phyloP scores from a whole-genome alignment of 2,888 invertebrate genomes.

The Ctenicera cuprea region DNA sequence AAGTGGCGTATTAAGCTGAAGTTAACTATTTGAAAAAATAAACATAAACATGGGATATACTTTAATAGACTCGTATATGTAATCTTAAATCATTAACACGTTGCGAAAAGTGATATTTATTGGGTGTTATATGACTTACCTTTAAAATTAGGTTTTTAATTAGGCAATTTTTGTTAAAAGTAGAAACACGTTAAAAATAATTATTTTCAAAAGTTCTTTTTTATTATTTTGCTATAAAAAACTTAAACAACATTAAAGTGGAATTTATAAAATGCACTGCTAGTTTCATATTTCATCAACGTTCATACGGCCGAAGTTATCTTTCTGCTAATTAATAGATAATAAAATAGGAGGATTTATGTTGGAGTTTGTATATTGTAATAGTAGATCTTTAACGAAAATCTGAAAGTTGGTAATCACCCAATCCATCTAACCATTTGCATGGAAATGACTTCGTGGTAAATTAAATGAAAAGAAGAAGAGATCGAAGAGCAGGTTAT shows the following conservation, averaged over 20 bases:
- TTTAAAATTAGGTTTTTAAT: too few relatives aligned
- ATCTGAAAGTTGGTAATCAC: constrained; percentile 37
- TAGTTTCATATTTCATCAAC: not conserved
- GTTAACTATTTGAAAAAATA: constrained; percentile 26
- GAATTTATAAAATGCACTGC: not conserved
- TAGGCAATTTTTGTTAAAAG: too few relatives aligned
- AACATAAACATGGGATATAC: constrained; percentile 24
- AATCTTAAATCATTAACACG: constrained; percentile 25
- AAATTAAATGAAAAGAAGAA: constrained; percentile 42
- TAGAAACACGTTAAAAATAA: too few relatives aligned
- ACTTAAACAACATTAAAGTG: not conserved
- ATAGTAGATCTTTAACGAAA: constrained; percentile 15
- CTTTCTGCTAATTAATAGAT: constrained; percentile 16
- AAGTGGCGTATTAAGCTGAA: constrained; percentile 18
- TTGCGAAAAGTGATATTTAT: constrained; percentile 6
- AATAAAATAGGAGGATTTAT: constrained; percentile 21
- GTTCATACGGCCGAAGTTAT: not conserved
- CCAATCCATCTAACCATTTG: constrained; percentile 39
- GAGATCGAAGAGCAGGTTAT: constrained; percentile 51
- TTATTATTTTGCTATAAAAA: not conserved
- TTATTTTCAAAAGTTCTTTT: not conserved
- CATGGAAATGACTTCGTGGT: constrained; percentile 42
- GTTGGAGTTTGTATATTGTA: not conserved
- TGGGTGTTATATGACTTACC: not conserved
- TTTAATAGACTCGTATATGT: constrained; percentile 25